Evolutionary conservation across 2,797 vertebrate species (phyloP), one percentile per base, ranked within the genome.

Genomic region (Catostomus latipinnis): DNA sequence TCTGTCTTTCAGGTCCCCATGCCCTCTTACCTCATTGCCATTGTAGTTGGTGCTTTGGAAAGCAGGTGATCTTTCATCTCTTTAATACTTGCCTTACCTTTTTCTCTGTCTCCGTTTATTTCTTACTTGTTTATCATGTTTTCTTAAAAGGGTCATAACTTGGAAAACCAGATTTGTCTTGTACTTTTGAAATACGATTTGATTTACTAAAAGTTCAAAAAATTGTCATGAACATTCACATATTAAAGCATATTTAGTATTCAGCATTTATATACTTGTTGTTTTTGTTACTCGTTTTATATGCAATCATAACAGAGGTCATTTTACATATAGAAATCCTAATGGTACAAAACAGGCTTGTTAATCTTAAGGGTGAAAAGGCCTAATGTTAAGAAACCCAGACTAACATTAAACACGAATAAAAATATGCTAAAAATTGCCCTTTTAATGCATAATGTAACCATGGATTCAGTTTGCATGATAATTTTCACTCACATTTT

Each of bases 11-110:
- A 99, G 98, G 96, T 99, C 76, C 89, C 96, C 0, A 94, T 99
- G 92, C 97, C 97, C 0, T 96, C 96, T 75, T 99, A 99, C 88
- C 92, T 99, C 89, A 94, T 99, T 45, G 98, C 97, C 50, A 89
- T 99, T 12, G 97, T 98, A 63, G 96, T 96, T 46, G 98, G 97
- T 66, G 95, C 93, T 79, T 89, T 99, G 89, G 97, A 98, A 91
- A 97, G 95, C 95, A 97, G 96, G 97, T 99, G 90, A 89, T 83
- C 45, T 71, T 48, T 67, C 16, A 62, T 14, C 14, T 7, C 0
- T 50, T 6, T 34, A 34, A 4, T 66, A 5, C 43, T 45, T 53
- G 6, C 22, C 14, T 4, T 58, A 1, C 16, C 9, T 43, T 11
- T 0, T 2, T 66, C 14, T 52, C 2, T 2, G 6, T 76, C 8